phyloP scores from a whole-genome alignment of 2,113 vertebrate genomes.

The Sinocyclocheilus maitianheensis region DNA sequence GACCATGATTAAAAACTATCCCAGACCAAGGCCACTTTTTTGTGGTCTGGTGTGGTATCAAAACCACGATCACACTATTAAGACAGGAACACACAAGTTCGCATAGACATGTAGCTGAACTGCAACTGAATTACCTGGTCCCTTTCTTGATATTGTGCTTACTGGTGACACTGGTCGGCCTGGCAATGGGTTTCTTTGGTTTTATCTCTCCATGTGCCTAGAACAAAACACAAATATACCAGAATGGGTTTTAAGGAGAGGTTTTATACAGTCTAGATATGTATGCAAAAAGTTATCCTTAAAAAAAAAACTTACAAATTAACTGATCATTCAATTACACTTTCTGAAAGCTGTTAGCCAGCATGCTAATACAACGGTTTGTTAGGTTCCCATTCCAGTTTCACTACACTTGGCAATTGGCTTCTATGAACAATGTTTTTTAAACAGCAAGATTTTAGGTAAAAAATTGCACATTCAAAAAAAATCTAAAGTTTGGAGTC shows the following conservation, averaged over 20 bases:
- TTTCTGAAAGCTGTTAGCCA: neutral
- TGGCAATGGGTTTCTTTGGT: slow-evolving; percentile 46
- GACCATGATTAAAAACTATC: neutral
- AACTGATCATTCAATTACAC: neutral
- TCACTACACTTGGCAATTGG: neutral
- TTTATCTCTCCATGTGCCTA: slow-evolving; percentile 72
- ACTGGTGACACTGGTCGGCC: slow-evolving; percentile 6
- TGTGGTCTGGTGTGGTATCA: neutral
- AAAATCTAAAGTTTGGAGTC: no score
- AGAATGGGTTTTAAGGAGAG: neutral
- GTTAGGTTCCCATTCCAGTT: neutral
- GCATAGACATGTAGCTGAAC: neutral
- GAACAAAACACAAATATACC: slow-evolving; percentile 21
- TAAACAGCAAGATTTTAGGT: no score
- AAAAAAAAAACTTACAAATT: neutral
- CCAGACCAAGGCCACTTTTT: neutral
- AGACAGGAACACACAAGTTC: neutral
- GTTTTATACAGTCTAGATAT: neutral
- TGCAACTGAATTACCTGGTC: slow-evolving; percentile 60
- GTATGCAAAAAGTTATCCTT: neutral
- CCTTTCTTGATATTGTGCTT: neutral
- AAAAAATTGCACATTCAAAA: no score
- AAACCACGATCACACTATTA: neutral
- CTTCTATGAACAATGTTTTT: no score
- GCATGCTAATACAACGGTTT: neutral